These are phyloP conservation scores for Microtus agrestis DNA, from an alignment of 2,797 vertebrate species.

Conservation along the genomic window DNA sequence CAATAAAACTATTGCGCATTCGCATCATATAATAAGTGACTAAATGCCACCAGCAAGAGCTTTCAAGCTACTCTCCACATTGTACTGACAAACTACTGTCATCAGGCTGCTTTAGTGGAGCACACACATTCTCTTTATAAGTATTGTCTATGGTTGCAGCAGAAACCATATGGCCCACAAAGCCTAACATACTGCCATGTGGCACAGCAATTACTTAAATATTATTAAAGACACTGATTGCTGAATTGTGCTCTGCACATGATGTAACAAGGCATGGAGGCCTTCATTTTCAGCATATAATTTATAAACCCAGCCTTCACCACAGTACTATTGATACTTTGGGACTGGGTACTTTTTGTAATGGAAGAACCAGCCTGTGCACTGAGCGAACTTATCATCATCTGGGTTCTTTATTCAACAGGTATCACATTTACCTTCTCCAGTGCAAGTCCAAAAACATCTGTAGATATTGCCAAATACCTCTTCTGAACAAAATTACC, in stretches of 20 bases:
- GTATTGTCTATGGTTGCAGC: conserved; percentile 22
- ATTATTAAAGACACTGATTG: conserved; percentile 6
- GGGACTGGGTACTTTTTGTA: background rate
- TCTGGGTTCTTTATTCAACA: background rate
- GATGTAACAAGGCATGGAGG: background rate
- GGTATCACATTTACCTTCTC: background rate
- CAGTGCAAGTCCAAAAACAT: conserved; percentile 11
- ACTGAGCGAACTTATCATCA: background rate
- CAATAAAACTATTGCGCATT: conserved; percentile 16
- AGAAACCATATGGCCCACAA: conserved; percentile 32
- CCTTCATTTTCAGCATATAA: conserved; percentile 8
- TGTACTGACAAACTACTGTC: background rate
- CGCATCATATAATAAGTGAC: conserved; percentile 39
- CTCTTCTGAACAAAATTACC: background rate
- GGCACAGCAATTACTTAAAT: background rate
- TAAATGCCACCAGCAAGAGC: background rate
- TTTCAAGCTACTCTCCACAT: conserved; percentile 19
- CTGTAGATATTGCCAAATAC: conserved; percentile 1
- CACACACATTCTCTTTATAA: background rate
- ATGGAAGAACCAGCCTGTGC: background rate
- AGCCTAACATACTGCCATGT: conserved; percentile 26
- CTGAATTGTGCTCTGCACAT: background rate
- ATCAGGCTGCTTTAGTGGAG: conserved; percentile 33
- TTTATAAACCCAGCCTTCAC: conserved; percentile 18
- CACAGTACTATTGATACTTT: background rate